phyloP scores from a whole-genome alignment of 1,140 invertebrate species.

The Archegozetes longisetosus region DNA sequence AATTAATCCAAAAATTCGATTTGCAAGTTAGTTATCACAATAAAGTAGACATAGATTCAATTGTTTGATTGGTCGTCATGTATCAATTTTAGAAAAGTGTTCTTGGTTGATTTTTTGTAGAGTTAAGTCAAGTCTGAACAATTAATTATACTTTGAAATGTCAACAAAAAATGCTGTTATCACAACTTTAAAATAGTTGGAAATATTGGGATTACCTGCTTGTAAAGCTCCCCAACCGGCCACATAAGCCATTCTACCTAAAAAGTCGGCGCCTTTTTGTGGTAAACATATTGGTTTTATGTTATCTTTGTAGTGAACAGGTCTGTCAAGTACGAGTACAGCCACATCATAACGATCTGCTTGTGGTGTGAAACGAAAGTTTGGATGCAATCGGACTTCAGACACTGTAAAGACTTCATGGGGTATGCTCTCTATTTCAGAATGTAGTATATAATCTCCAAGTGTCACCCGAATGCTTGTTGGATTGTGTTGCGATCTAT shows the following conservation, averaged over 20 bases:
- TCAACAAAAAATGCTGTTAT: too few species aligned
- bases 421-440: conserved; percentile 67
- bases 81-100: too few species aligned
- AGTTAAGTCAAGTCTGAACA: too few species aligned
- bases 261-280: conserved; percentile 69
- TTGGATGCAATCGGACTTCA: conserved; percentile 75
- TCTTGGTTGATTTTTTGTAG: too few species aligned
- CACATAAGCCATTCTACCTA: conserved; percentile 76
- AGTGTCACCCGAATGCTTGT: conserved; percentile 77
- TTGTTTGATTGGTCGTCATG: too few species aligned
- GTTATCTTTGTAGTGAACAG: conserved; percentile 73
- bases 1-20: too few species aligned
- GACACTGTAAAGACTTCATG: conserved; percentile 77
- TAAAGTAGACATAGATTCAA: too few species aligned
- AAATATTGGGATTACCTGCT: conserved; percentile 33
- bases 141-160: too few species aligned
- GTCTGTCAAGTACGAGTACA: conserved; percentile 65
- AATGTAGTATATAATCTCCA: conserved; percentile 85
- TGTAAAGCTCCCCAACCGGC: conserved; percentile 87
- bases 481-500: conserved; percentile 49
- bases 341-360: conserved; percentile 71
- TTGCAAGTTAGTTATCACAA: too few species aligned
- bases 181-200: not conserved
- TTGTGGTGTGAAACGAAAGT: conserved; percentile 87
- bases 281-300: conserved; percentile 84